These are phyloP conservation scores for Hirtodrosophila duncani DNA, from an alignment of 2,888 invertebrate species.

Conservation along the genomic window DNA sequence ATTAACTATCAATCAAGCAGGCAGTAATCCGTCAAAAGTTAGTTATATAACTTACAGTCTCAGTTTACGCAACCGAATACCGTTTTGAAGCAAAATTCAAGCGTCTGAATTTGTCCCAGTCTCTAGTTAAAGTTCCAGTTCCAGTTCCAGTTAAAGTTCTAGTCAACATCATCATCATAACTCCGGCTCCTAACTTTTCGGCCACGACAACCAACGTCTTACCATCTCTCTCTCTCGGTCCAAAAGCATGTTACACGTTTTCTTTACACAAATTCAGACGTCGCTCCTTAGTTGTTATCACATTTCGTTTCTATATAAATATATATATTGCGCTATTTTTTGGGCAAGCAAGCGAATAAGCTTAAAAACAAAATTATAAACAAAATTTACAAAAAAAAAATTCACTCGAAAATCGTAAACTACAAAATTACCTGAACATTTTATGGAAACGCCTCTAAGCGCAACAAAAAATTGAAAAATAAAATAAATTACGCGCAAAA, in stretches of 20 bases:
- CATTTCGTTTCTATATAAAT: slow-evolving; percentile 12
- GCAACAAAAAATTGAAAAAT: slow-evolving; percentile 45
- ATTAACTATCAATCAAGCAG: slow-evolving; percentile 35
- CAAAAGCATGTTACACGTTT: slow-evolving; percentile 41
- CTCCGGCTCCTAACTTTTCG: too few species aligned
- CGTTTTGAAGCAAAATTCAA: slow-evolving; percentile 70
- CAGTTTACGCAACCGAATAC: slow-evolving; percentile 52
- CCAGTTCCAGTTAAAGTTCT: slow-evolving; percentile 55
- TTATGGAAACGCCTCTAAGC: slow-evolving; percentile 61
- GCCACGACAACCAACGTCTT: too few species aligned
- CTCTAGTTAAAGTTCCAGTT: slow-evolving; percentile 63
- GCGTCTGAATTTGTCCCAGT: slow-evolving; percentile 73
- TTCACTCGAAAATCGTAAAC: slow-evolving; percentile 57
- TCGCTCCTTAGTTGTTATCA: slow-evolving; percentile 61
- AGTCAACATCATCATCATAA: slow-evolving; percentile 58
- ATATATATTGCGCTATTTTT: slow-evolving; percentile 57
- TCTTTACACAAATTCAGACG: slow-evolving; percentile 72
- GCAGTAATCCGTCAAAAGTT: slow-evolving; percentile 42
- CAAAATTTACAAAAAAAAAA: slow-evolving; percentile 28
- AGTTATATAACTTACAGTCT: slow-evolving; percentile 41
- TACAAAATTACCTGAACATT: slow-evolving; percentile 77
- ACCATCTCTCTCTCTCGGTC: slow-evolving; percentile 50
- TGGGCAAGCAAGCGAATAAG: slow-evolving; percentile 25
- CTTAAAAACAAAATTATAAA: neutral
- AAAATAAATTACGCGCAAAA: slow-evolving; percentile 48